Evolutionary conservation across 2,113 vertebrate genomes (phyloP).

Genomic region (Tetraodon nigroviridis): DNA sequence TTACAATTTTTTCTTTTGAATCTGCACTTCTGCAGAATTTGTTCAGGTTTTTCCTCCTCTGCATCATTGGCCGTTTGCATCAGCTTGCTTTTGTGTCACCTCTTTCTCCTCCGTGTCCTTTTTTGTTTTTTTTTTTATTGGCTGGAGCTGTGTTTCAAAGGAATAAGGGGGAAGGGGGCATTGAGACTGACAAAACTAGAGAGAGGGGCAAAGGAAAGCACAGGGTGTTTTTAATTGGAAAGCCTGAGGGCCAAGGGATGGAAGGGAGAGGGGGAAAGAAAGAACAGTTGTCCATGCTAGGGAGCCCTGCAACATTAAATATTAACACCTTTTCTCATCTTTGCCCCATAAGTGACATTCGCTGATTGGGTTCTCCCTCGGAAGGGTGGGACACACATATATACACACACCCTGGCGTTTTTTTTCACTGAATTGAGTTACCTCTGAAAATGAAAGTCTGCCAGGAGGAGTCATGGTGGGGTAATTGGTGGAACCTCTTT

Average conservation of each 20-base stretch:
- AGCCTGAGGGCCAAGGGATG: constrained; percentile 53
- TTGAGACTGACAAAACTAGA: constrained; percentile 20
- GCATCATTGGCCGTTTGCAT: constrained; percentile 3
- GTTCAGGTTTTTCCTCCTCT: constrained; percentile 5
- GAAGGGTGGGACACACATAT: constrained; percentile 38
- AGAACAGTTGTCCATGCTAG: constrained; percentile 41
- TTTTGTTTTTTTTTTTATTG: too few species aligned
- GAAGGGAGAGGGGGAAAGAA: constrained; percentile 39
- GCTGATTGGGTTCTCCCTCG: constrained; percentile 69
- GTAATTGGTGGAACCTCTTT: constrained; percentile 55
- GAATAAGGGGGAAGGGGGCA: constrained; percentile 37
- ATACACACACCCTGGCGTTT: constrained; percentile 5
- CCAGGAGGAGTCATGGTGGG: constrained; percentile 37
- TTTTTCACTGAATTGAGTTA: constrained; percentile 60
- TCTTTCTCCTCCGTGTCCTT: too few species aligned
- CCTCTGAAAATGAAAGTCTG: constrained; percentile 53
- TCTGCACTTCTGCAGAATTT: neutral
- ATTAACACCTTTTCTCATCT: constrained; percentile 77
- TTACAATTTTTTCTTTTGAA: constrained; percentile 30
- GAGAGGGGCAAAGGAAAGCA: constrained; percentile 34
- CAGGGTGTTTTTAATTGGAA: constrained; percentile 67
- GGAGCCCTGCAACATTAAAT: constrained; percentile 72
- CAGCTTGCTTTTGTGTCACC: neutral
- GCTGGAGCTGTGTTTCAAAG: constrained; percentile 22
- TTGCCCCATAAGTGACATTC: constrained; percentile 65